Percentiles rank a stretch among this genome's conserved stretches.
These are phyloP conservation scores for Tachyglossus aculeatus DNA, from an alignment of 2,797 vertebrate species.

Conservation along the genomic window DNA sequence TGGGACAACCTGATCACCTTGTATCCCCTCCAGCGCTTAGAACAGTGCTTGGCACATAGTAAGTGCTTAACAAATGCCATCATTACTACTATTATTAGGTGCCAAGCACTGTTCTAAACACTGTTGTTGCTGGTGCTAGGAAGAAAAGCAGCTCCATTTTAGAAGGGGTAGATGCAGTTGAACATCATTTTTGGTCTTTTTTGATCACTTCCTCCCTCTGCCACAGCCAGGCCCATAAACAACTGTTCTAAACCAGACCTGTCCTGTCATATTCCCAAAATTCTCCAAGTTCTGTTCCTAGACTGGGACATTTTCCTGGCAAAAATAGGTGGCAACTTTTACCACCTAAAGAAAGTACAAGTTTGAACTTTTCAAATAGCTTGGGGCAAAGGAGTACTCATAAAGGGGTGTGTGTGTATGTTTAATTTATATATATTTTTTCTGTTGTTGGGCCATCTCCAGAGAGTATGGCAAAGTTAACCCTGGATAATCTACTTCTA, in stretches of 20 bases:
- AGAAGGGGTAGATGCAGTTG: no score
- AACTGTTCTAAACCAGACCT: neutral
- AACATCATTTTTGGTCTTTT: neutral
- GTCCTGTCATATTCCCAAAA: neutral
- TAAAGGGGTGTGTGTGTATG: no score
- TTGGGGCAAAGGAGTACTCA: conserved; percentile 33
- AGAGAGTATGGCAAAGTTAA: conserved; percentile 34
- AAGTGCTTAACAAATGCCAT: no score
- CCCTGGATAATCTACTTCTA: conserved; percentile 15
- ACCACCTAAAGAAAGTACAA: neutral
- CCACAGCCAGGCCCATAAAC: neutral
- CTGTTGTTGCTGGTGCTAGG: no score
- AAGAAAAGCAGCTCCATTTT: no score
- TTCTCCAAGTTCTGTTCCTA: neutral
- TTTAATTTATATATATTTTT: conserved; percentile 27
- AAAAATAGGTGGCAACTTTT: neutral
- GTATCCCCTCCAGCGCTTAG: no score
- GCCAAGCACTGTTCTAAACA: no score
- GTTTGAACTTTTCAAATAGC: conserved; percentile 36
- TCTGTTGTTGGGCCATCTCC: conserved; percentile 2
- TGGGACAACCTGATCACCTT: no score
- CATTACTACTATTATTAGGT: no score
- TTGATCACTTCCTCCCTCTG: neutral
- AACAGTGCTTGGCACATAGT: no score
- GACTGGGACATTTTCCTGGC: neutral